Evolutionary conservation across 2,797 vertebrate genomes (phyloP).

Genomic region (Macropus fuliginosus): DNA sequence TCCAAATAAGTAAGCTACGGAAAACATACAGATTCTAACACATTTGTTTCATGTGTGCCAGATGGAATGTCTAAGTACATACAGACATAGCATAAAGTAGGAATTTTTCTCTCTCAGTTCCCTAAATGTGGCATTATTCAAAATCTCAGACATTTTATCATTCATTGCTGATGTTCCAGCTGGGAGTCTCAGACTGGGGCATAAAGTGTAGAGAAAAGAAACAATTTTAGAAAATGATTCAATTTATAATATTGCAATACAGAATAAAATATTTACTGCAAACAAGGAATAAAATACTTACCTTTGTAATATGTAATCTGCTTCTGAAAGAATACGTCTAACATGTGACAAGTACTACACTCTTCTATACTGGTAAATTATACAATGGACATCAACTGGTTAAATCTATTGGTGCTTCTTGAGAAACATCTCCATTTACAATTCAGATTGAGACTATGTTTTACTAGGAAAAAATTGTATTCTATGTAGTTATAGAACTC

Average conservation of each 20-base stretch:
- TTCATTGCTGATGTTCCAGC: background rate
- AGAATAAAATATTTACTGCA: background rate
- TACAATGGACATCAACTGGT: background rate
- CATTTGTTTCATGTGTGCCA: background rate
- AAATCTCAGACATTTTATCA: background rate
- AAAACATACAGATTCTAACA: background rate
- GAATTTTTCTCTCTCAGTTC: conserved; percentile 5
- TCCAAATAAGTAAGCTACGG: background rate
- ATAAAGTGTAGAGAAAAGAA: background rate
- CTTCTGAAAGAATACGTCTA: background rate
- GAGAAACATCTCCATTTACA: background rate
- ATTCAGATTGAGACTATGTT: background rate
- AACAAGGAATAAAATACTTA: conserved; percentile 6
- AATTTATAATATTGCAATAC: background rate
- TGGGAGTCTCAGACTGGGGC: conserved; percentile 14
- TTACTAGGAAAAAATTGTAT: background rate
- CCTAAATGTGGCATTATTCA: background rate
- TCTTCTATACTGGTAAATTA: background rate
- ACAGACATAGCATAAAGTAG: background rate
- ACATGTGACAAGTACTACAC: background rate
- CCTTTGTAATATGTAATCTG: background rate
- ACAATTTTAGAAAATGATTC: conserved; percentile 11
- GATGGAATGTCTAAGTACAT: background rate
- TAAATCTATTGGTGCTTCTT: background rate
- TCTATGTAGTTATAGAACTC: background rate